Conservation (phyloP, 1,140 invertebrate genomes). For the Trachymyrmex cornetzi region DNA sequence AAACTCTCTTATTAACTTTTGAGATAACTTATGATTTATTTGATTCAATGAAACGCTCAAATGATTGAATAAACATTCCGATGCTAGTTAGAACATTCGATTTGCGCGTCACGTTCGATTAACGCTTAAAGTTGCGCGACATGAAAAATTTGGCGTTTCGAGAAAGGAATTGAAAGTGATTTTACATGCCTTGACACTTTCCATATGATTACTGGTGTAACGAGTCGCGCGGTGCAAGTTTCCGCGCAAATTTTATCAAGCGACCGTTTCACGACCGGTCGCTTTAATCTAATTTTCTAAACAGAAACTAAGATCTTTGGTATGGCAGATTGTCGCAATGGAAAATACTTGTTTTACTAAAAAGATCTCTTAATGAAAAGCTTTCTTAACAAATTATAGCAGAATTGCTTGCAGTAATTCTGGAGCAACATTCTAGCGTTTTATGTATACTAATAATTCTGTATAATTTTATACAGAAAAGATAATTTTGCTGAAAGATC, state of each 20-base stretch:
- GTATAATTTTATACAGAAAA: not conserved
- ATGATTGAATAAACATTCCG: not conserved
- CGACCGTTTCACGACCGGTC: not conserved
- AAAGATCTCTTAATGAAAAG: not conserved
- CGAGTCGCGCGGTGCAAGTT: constrained; percentile 16
- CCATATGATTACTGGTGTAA: constrained; percentile 26
- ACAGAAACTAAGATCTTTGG: not conserved
- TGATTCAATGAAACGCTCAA: not conserved
- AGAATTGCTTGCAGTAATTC: not conserved
- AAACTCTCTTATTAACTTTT: not conserved
- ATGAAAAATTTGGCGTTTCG: constrained; percentile 20
- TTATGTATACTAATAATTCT: not conserved
- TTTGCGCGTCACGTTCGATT: constrained; percentile 17
- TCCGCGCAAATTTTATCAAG: constrained; percentile 26
- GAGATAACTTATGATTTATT: not conserved
- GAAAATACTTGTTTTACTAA: not conserved
- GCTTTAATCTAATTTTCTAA: not conserved
- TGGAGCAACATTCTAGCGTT: not conserved
- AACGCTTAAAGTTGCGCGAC: constrained; percentile 16
- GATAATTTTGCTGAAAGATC: no score
- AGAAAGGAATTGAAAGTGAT: constrained; percentile 58
- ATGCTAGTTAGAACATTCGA: not conserved
- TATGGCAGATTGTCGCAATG: not conserved
- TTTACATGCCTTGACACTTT: constrained; percentile 48
- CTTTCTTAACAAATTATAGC: not conserved